Base-by-base conservation (phyloP, 2,797 vertebrate genomes). In the Cossypha heuglini region DNA sequence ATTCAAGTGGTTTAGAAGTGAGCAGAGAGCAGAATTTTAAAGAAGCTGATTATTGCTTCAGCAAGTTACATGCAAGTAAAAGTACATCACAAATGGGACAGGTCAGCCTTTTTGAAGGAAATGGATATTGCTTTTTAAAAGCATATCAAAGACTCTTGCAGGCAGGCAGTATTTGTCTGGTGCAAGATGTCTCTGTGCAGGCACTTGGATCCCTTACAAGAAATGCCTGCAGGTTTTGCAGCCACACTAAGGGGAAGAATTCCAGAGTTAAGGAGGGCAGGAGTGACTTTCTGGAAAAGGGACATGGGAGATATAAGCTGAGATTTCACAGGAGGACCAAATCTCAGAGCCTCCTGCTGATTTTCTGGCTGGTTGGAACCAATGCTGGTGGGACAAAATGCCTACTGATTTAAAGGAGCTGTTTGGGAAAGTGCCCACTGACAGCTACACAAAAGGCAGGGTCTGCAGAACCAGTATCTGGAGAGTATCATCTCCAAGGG, bases 11-110 rank as follows among this genome's bases (percentile, higher is more conserved):
- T 84, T 95, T 72, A 81, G 57, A 85, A 93, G 82, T 16, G 35
- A 90, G 58, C 51, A 61, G 58, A 86, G 66, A 83, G 54, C 5
- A 88, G 86, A 94, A 91, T 96, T 93, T 92, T 95, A 55, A 95
- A 52, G 67, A 80, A 81, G 85, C 35, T 88, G 87, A 83, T 91
- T 74, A 90, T 92, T 93, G 80, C 86, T 88, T 94, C 73, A 91
- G 92, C 73, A 90, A 94, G 82, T 93, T 84, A 74, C 57, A 66
- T 25, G 22, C 82, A 94, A 90, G 64, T 46, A 62, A 88, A 94
- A 93, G 57, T 66, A 88, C 62, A 90, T 66, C 88, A 92, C 38
- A n/a, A 94, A 93, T 55, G 31, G 82, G 54, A 88, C 66, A 92
- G 82, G 87, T 86, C 79, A 90, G 86, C 58, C 48, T 51, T 96